A percentile compares a stretch with the other conserved stretches of the same genome.
Evolutionary conservation across 2,797 vertebrate genomes (phyloP).

Genomic region (Anableps anableps): DNA sequence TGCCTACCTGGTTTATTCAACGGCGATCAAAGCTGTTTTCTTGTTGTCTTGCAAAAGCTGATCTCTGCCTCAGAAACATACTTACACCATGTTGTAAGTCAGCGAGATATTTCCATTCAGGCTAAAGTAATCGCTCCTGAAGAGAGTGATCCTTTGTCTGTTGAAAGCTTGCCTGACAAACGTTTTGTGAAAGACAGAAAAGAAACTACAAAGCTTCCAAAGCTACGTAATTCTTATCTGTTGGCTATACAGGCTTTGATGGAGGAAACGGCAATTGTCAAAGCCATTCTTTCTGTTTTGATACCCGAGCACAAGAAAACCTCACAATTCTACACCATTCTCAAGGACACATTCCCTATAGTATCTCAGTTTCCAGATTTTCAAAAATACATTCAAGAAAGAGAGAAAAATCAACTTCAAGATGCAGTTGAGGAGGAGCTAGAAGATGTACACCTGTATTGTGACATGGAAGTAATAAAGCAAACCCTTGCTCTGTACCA

Average conservation of each 20-base stretch:
- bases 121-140: slow-evolving; percentile 1
- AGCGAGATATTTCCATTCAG: slow-evolving; percentile 28
- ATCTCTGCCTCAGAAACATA: slow-evolving; percentile 70
- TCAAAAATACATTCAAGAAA: slow-evolving; percentile 48
- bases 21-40: slow-evolving; percentile 58
- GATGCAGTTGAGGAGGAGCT: slow-evolving; percentile 76
- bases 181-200: slow-evolving; percentile 17
- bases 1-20: slow-evolving; percentile 69
- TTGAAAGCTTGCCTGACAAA: slow-evolving; percentile 13
- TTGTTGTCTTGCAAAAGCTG: slow-evolving; percentile 79
- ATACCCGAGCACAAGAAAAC: slow-evolving; percentile 63
- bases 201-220: slow-evolving; percentile 20
- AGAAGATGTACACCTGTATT: slow-evolving; percentile 63
- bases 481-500: slow-evolving; percentile 79
- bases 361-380: slow-evolving; percentile 53
- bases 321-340: slow-evolving; percentile 71
- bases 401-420: slow-evolving; percentile 54
- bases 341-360: slow-evolving; percentile 81
- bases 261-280: slow-evolving; percentile 83
- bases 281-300: slow-evolving; percentile 75
- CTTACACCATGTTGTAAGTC: slow-evolving; percentile 48
- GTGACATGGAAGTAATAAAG: slow-evolving; percentile 61
- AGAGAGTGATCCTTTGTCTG: background rate
- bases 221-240: slow-evolving; percentile 15
- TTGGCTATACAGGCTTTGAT: slow-evolving; percentile 48